Evolutionary conservation across 2,888 invertebrate species (phyloP).

Genomic region (Atherix ibis): DNA sequence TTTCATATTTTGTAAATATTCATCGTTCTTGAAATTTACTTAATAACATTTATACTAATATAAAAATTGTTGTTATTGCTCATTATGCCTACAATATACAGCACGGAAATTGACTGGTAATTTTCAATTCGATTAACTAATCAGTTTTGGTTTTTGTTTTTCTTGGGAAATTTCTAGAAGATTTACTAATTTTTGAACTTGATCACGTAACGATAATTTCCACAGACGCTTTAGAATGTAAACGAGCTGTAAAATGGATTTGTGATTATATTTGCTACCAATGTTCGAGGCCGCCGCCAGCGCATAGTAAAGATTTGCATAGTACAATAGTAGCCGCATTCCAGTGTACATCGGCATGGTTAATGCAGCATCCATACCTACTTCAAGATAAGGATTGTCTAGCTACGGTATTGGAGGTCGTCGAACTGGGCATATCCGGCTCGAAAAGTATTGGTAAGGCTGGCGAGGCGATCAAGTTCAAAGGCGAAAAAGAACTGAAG

Average conservation of each 20-base stretch:
- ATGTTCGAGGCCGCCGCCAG: constrained; percentile 85
- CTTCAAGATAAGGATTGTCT: constrained; percentile 84
- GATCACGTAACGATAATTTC: constrained; percentile 33
- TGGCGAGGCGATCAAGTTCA: constrained; percentile 78
- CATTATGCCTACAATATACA: too few species aligned
- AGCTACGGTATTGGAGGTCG: constrained; percentile 85
- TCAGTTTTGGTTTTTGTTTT: constrained; percentile 16
- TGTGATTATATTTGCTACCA: constrained; percentile 96
- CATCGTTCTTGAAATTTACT: background rate
- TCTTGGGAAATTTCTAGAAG: constrained; percentile 22
- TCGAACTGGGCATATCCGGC: constrained; percentile 94
- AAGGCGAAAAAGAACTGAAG: constrained; percentile 89
- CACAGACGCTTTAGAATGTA: constrained; percentile 74
- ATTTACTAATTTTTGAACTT: constrained; percentile 31
- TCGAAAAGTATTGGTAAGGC: constrained; percentile 77
- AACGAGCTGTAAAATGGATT: constrained; percentile 89
- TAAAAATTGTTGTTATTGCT: too few species aligned
- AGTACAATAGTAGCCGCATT: constrained; percentile 89
- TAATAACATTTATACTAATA: constrained; percentile 1
- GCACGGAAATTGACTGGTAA: constrained; percentile 39
- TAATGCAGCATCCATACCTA: constrained; percentile 77
- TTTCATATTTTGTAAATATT: background rate
- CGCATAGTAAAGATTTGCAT: constrained; percentile 86
- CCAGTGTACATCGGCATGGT: constrained; percentile 81
- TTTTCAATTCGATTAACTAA: constrained; percentile 17